Evolutionary conservation across 1,140 invertebrate species (phyloP), one percentile per base, ranked within the genome.

Genomic region (Chymomyza costata): DNA sequence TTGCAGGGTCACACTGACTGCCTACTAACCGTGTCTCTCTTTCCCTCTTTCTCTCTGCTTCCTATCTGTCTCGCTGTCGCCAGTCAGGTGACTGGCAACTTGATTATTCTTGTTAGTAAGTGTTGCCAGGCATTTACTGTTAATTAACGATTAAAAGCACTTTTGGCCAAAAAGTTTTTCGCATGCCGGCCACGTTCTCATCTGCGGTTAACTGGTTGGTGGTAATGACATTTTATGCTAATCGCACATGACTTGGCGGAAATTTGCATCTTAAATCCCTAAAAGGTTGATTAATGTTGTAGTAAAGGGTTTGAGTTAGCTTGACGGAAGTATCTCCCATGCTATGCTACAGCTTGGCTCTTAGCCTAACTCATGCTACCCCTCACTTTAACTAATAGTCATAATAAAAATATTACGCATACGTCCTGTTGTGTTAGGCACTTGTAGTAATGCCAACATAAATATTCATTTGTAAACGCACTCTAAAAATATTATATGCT

Each of bases 321-420:
- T 31, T 40, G 44, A 57, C 58, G 64, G 49, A 40, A 35, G 52
- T 35, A 39, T 62, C 37, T 53, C 34, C 18, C 31, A 38, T 25
- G 34, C 25, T 25, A 37, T 3, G 31, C 11, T 35, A 17, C 7
- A 13, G 16, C 19, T 15, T 25, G 6, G 13, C 6, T 6, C 38
- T 37, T 14, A 15, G 16, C 21, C 32, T 43, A 51, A 14, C 31
- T 34, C 32, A 47, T n/a, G n/a, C n/a, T n/a, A n/a, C n/a, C n/a
- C n/a, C n/a, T n/a, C n/a, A n/a, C n/a, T n/a, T n/a, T 15, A 59
- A 56, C 69, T 73, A 74, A 73, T 73, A 73, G 59, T 58, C 57
- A 54, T 58, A 30, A 78, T 67, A 47, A 71, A 80, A 78, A 67
- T 80, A 76, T 78, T 66, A 76, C 50, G 69, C 74, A 61, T 74